Evolutionary conservation across 2,888 invertebrate species (phyloP), one percentile per base, ranked within the genome.

Genomic region (Amphipyra tragopoginis): DNA sequence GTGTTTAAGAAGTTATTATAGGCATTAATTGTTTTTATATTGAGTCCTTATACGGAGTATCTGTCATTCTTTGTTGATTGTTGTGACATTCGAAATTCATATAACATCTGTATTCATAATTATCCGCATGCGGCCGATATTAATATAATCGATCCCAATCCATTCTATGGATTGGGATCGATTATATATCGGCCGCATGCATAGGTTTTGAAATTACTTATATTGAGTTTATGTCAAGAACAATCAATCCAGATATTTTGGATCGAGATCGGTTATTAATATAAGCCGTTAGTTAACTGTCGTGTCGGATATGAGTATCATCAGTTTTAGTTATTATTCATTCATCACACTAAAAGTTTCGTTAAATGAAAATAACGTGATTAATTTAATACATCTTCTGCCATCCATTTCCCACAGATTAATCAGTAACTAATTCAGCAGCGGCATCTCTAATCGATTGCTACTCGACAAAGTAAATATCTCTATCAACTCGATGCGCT

Each of bases 401-500:
- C 3, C 47, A 36, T 29, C 13, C n/a, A 11, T n/a, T 49, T 71
- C 38, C 29, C 43, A 48, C 33, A 56, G 14, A 55, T 58, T 60
- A 53, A 71, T 60, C 49, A 56, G 40, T 11, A 21, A 8, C 43
- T 38, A 15, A 21, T 45, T 10, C 13, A 49, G 48, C 40, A 52
- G 44, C 54, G 54, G 59, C 65, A 78, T 75, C 72, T 59, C 33
- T 38, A 54, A 65, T 44, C 40, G 51, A 60, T 54, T 57, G 42
- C 58, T 67, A 51, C 36, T 68, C 52, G 72, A 81, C 79, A 77
- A 75, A 82, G 81, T 76, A 75, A 83, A 87, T 86, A 83, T 83
- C 83, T 85, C 81, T 84, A 86, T 86, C 83, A 80, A 71, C 63
- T 62, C 64, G 82, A 86, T 86, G 80, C 77, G 76, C 80, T 60